A percentile compares a stretch with the other conserved stretches of the same genome.
Conservation (phyloP, 2,797 vertebrate species). For the Cyprinella venusta region DNA sequence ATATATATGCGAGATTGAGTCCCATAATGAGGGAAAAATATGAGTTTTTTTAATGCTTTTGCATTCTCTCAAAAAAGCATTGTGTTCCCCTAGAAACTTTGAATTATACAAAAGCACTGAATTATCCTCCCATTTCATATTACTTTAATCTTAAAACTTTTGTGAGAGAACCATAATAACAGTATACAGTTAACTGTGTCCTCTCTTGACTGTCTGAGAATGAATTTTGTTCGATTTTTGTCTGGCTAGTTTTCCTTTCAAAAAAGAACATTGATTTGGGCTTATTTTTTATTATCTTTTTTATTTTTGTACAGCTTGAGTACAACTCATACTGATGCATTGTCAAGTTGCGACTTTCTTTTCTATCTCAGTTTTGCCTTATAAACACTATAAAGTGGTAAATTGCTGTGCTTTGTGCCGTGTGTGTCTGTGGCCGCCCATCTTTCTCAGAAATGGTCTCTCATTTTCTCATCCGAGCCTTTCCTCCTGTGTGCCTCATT, state of each 20-base stretch:
- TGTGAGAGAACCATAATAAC: not conserved
- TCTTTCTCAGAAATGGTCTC: not conserved
- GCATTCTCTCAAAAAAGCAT: not conserved
- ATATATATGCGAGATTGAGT: not conserved
- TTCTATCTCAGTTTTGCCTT: not conserved
- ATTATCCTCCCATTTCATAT: not conserved
- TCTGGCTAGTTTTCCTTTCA: constrained; percentile 1
- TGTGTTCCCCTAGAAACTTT: not conserved
- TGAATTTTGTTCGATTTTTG: not conserved
- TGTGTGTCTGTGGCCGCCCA: constrained; percentile 2
- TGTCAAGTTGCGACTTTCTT: not conserved
- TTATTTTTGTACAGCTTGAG: not conserved
- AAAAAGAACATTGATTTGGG: constrained; percentile 1
- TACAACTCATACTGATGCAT: constrained; percentile 9
- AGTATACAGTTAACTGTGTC: not conserved
- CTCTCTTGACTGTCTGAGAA: not conserved
- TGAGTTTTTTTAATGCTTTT: not conserved
- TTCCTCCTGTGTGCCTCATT: not conserved
- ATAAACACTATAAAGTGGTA: constrained; percentile 7
- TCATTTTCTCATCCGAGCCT: constrained; percentile 14
- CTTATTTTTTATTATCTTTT: not conserved
- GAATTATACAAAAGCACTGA: not conserved
- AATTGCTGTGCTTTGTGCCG: constrained; percentile 35
- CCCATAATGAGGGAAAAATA: not conserved
- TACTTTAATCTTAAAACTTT: not conserved